Evolutionary conservation across 2,888 invertebrate genomes (phyloP), one percentile per base, ranked within the genome.

Genomic region (Perizoma affinitatum): DNA sequence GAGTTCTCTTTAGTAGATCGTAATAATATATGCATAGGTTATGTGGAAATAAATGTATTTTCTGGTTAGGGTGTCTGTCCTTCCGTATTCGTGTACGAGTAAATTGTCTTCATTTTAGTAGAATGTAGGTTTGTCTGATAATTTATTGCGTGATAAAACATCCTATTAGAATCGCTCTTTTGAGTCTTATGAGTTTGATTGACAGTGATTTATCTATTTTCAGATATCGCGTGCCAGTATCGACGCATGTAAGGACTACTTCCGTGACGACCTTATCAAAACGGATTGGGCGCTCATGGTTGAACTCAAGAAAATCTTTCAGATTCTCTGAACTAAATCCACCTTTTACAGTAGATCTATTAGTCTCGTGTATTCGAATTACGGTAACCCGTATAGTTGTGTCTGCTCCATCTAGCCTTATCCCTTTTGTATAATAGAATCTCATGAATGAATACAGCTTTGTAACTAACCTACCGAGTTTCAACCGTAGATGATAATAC

Each of bases 231-330:
- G 99, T 57, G 97, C 98, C 82, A 98, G 98, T 68, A 99, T 99
- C 83, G 99, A 99, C 90, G 99, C 98, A 6, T 99, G 99, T 93
- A 99, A 99, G 92, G 97, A 99, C 77, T 98, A 99, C 92, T 99
- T 99, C 95, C 95, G 99, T 67, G 99, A 99, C 75, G 99, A 99
- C 87, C 94, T 99, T 77, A 93, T 96, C 80, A 99, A 99, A 93
- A 95, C 96, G 70, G 99, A 99, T 87, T 99, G 99, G 99, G 97
- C 97, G 83, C 93, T 99, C 67, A 98, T 99, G 96, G 97, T 99
- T 61, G 99, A 99, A 92, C 93, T 99, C 82, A 99, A 99, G 93
- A 99, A 99, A 89, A 93, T 96, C 77, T 98, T 99, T 94, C 95
- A 98, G 88, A 98, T 99, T 89, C 94, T 98, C 84, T 98, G 43